These are phyloP conservation scores for Drosophila leontia DNA, from an alignment of 1,140 invertebrate species.

Conservation along the genomic window DNA sequence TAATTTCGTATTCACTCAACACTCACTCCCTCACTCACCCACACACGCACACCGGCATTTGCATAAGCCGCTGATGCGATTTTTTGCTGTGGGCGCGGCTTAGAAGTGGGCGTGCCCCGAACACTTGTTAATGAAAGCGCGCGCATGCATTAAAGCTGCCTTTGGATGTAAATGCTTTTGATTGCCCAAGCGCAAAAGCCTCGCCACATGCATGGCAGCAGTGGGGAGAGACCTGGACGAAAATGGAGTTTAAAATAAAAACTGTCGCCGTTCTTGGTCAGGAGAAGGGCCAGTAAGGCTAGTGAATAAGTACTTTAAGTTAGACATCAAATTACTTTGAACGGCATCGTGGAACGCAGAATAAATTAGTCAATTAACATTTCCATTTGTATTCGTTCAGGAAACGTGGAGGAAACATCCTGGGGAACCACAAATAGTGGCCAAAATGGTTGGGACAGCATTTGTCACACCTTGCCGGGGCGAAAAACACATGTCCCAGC, in stretches of 20 bases:
- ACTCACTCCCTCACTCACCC: conserved; percentile 59
- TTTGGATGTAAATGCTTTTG: conserved; percentile 74
- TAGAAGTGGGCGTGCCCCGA: conserved; percentile 70
- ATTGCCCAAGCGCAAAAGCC: conserved; percentile 78
- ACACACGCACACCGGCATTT: conserved; percentile 61
- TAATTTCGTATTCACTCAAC: conserved; percentile 84
- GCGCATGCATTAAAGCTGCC: conserved; percentile 80
- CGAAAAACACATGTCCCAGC: conserved; percentile 32
- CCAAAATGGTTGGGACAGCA: conserved; percentile 10
- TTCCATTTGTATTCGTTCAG: conserved; percentile 36
- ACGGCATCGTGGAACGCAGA: conserved; percentile 31
- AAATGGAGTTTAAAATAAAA: conserved; percentile 32
- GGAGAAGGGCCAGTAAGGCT: not conserved
- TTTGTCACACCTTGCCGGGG: conserved; percentile 44
- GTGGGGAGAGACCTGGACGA: conserved; percentile 4
- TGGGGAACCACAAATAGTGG: conserved; percentile 27
- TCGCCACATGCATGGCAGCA: conserved; percentile 52
- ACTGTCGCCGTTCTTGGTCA: not conserved
- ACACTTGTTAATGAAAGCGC: conserved; percentile 79
- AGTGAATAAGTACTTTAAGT: conserved; percentile 62
- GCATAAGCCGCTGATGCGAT: conserved; percentile 83
- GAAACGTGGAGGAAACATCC: not conserved
- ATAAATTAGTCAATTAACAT: conserved; percentile 80
- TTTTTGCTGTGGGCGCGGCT: conserved; percentile 71
- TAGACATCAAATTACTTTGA: conserved; percentile 36